Evolutionary conservation across 2,888 invertebrate genomes (phyloP).

Genomic region (Melipona bicolor): DNA sequence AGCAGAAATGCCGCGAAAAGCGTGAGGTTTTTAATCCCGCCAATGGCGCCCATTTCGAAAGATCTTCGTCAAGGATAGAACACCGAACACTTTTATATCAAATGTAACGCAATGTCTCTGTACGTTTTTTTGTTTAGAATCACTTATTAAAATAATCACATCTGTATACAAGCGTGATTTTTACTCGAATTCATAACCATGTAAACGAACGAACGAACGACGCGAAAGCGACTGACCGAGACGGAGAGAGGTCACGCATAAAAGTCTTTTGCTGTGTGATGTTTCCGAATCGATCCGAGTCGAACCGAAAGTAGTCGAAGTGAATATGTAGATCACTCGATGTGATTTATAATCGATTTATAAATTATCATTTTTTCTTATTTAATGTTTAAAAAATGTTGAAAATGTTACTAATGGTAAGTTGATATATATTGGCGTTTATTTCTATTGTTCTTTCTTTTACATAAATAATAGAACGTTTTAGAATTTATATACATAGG

Average conservation of each 20-base stretch:
- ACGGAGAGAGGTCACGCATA: slow-evolving; percentile 16
- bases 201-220: not conserved
- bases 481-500: slow-evolving; percentile 25
- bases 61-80: not conserved
- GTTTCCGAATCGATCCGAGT: slow-evolving; percentile 28
- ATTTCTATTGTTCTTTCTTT: slow-evolving; percentile 3
- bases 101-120: not conserved
- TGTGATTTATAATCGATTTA: slow-evolving; percentile 38
- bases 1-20: slow-evolving; percentile 67
- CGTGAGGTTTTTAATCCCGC: slow-evolving; percentile 34
- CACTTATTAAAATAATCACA: slow-evolving; percentile 15
- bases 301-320: slow-evolving; percentile 27
- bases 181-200: not conserved
- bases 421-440: slow-evolving; percentile 24
- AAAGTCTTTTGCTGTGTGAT: not conserved
- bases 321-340: not conserved
- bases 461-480: slow-evolving; percentile 35
- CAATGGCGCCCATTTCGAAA: slow-evolving; percentile 62
- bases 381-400: not conserved
- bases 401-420: not conserved
- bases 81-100: not conserved
- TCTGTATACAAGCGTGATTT: not conserved
- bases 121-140: not conserved
- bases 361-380: not conserved
- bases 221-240: slow-evolving; percentile 40